Conservation (phyloP, 2,113 vertebrate genomes). For the Naja naja region DNA sequence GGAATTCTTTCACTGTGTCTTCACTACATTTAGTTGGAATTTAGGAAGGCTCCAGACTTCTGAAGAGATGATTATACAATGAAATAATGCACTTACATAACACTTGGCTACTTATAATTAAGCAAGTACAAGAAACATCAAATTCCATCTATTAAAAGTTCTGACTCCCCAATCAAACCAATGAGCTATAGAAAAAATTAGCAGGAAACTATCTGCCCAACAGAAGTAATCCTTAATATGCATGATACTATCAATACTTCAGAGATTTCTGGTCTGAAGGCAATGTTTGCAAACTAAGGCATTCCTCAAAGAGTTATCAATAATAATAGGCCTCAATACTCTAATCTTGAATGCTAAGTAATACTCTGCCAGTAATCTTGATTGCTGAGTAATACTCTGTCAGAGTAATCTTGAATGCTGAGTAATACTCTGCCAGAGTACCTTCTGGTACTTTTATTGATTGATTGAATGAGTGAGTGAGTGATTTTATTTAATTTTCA, state of each 20-base stretch:
- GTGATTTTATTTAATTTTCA: neutral
- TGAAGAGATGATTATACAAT: neutral
- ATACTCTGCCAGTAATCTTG: neutral
- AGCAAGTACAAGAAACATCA: neutral
- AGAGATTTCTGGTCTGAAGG: neutral
- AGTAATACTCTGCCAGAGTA: neutral
- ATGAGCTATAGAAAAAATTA: neutral
- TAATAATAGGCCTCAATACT: neutral
- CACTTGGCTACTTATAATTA: neutral
- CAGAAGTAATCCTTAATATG: neutral
- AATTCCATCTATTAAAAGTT: neutral
- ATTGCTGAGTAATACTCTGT: neutral
- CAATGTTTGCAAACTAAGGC: neutral
- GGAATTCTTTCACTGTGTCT: neutral
- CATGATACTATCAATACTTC: neutral
- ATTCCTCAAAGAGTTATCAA: neutral
- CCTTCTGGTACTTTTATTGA: neutral
- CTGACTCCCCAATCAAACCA: neutral
- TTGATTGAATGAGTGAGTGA: neutral
- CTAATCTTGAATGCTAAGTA: neutral
- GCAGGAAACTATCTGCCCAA: neutral
- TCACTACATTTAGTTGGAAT: neutral
- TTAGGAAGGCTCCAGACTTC: neutral
- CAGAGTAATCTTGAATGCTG: neutral
- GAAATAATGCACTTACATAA: neutral